phyloP scores from a whole-genome alignment of 1,140 invertebrate species.

The Cyclina sinensis region DNA sequence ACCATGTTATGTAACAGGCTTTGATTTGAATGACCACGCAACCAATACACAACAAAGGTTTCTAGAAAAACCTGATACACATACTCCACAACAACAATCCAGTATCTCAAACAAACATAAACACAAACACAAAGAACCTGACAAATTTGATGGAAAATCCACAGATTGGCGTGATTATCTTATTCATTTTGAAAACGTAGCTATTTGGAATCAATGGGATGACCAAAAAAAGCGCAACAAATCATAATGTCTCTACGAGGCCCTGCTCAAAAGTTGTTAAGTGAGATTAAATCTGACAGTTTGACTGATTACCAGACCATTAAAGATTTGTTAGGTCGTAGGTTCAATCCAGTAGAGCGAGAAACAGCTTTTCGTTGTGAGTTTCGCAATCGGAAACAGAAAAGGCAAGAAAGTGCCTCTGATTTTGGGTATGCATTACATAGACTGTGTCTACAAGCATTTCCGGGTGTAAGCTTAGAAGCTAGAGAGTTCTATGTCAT shows the following conservation, averaged over 20 bases:
- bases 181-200: constrained; percentile 70
- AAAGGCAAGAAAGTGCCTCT: constrained; percentile 36
- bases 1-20: neutral
- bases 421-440: constrained; percentile 63
- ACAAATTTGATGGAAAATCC: constrained; percentile 67
- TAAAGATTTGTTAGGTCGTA: constrained; percentile 31
- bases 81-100: neutral
- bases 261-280: constrained; percentile 58
- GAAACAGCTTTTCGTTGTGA: constrained; percentile 58
- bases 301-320: constrained; percentile 50
- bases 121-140: constrained; percentile 67
- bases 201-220: constrained; percentile 64
- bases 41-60: constrained; percentile 4
- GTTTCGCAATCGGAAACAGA: constrained; percentile 55
- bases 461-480: constrained; percentile 51
- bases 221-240: constrained; percentile 63
- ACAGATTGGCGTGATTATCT: constrained; percentile 69
- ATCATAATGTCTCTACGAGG: constrained; percentile 67
- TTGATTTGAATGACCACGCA: neutral
- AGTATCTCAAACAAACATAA: neutral
- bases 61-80: neutral
- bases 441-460: constrained; percentile 57
- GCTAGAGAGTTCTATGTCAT: constrained; percentile 45
- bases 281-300: constrained; percentile 48
- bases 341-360: constrained; percentile 58